Base-by-base conservation (phyloP, 2,113 vertebrate species). In the Aramus guarauna region DNA sequence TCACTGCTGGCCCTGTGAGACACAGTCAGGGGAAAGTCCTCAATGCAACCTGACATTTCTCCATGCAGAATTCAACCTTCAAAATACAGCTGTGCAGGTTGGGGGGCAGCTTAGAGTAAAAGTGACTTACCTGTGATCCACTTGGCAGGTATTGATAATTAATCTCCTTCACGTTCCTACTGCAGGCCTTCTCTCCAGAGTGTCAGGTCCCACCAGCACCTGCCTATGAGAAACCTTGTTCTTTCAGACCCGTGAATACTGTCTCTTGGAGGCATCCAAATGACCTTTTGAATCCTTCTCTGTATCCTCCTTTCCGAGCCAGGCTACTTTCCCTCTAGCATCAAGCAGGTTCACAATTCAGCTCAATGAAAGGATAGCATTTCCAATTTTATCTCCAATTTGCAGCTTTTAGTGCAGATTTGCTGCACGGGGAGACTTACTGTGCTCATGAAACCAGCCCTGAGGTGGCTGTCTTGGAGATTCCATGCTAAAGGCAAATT, bases 311-410 rank as follows among this genome's bases (percentile, higher is more conserved):
- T 89, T 86, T 89, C 53, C 2, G 3, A 30, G 48, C 73, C 85
- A 56, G 48, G 36, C 62, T 89, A 21, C 50, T 92, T 89, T 91
- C 45, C 58, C 22, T 76, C 20, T 73, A 41, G 48, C 39, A 18
- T 7, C n/a, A 29, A 30, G 13, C 71, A 48, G 29, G 36, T 73
- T 69, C 64, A 75, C 73, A 56, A 32, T 90, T 84, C 27, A 45
- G 2, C 82, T 96, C 34, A 34, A 19, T 22, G 32, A 90, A 80
- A 83, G 58, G 36, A 50, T 52, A 36, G 4, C 9, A 4, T 73
- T 66, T 84, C n/a, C 85, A 85, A 85, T 97, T 96, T 96, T 88
- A 74, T 92, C 80, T 96, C 91, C 60, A 60, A 1, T 96, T 91
- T 95, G 73, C 68, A 84, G 76, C 81, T 90, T 91, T 69, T 64